Conservation (phyloP, 2,888 invertebrate genomes). For the Athalia cordata region DNA sequence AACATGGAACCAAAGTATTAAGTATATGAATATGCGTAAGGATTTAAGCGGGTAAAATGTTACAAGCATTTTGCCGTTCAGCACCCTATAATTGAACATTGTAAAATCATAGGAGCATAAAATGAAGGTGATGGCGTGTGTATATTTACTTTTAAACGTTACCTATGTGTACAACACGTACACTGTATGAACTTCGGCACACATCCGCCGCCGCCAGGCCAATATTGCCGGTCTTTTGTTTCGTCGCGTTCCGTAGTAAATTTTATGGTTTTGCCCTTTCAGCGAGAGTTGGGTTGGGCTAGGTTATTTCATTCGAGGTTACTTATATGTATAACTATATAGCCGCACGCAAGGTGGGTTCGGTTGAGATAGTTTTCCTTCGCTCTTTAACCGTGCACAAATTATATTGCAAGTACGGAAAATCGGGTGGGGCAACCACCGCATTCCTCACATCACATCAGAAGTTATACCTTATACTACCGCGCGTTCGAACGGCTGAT, state of each 20-base stretch:
- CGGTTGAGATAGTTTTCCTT: no score
- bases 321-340: not conserved
- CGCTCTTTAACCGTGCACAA: no score
- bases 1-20: not conserved
- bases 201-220: conserved; percentile 7
- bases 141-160: conserved; percentile 13
- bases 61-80: not conserved
- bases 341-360: no score
- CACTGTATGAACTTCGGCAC: not conserved
- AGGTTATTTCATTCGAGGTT: conserved; percentile 18
- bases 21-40: not conserved
- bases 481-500: no score
- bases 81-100: not conserved
- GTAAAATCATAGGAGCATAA: conserved; percentile 6
- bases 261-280: conserved; percentile 35
- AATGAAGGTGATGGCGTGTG: conserved; percentile 9
- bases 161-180: not conserved
- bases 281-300: conserved; percentile 9
- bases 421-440: no score
- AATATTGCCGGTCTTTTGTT: conserved; percentile 7
- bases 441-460: no score
- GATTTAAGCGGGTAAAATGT: not conserved
- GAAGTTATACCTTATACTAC: no score
- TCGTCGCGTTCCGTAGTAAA: conserved; percentile 11
- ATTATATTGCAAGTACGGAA: no score